phyloP scores from a whole-genome alignment of 2,888 invertebrate genomes.

The Andrena praecox region DNA sequence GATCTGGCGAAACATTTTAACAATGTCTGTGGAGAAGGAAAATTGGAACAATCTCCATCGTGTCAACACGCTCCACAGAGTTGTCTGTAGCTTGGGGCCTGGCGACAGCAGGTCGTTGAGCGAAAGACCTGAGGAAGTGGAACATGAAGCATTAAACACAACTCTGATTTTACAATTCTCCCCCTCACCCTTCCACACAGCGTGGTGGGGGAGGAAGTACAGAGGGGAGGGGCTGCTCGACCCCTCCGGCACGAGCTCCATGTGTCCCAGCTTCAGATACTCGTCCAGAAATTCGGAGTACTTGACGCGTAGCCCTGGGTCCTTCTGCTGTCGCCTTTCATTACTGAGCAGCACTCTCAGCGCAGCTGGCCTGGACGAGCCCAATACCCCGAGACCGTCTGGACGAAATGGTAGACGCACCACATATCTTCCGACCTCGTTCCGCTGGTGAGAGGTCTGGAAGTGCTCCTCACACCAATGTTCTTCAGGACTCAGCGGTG shows the following conservation, averaged over 20 bases:
- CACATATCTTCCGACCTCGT: not conserved
- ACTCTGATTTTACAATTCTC: not conserved
- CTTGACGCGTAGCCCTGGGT: not conserved
- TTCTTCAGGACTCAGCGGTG: not conserved
- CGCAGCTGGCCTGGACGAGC: not conserved
- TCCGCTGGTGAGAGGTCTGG: not conserved
- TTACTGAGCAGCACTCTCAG: not conserved
- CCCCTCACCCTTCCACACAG: not conserved
- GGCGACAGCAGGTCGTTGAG: not conserved
- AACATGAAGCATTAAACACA: not conserved
- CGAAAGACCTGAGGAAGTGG: not conserved
- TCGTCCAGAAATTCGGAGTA: not conserved
- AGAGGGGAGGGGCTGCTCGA: fast-evolving
- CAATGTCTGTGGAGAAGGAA: not conserved
- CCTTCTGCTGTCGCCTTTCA: not conserved
- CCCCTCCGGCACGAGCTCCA: not conserved
- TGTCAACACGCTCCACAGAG: not conserved
- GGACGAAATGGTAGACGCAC: not conserved
- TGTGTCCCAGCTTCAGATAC: not conserved
- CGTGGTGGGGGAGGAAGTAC: not conserved
- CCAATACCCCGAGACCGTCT: not conserved
- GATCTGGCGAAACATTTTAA: conserved; percentile 9
- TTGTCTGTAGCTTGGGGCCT: not conserved
- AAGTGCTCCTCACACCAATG: not conserved
- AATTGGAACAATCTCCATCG: not conserved